These are phyloP conservation scores for Apis cerana DNA, from an alignment of 1,140 invertebrate species.

Conservation along the genomic window DNA sequence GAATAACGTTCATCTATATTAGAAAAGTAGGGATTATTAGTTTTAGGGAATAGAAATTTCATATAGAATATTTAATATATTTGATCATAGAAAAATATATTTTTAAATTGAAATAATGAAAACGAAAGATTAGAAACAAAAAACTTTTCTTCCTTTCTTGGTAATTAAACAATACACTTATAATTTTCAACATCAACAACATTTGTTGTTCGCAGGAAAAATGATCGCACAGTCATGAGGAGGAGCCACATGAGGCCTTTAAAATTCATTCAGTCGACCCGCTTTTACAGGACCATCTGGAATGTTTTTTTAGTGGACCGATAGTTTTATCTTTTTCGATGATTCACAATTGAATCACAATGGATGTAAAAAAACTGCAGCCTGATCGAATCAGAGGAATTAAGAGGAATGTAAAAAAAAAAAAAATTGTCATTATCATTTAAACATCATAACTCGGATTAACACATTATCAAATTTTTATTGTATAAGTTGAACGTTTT, in stretches of 20 bases:
- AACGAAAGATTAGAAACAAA: neutral
- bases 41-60: neutral
- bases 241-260: neutral
- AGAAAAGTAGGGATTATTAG: no score
- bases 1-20: no score
- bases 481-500: no score
- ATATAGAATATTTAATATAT: neutral
- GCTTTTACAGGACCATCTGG: conserved; percentile 30
- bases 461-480: no score
- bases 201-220: neutral
- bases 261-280: conserved; percentile 2
- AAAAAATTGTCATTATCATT: neutral
- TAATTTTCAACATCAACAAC: neutral
- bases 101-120: no score
- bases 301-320: conserved; percentile 13
- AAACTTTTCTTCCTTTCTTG: neutral
- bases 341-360: conserved; percentile 37
- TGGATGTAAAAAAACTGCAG: conserved; percentile 15
- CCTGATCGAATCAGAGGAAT: neutral
- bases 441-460: neutral
- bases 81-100: neutral
- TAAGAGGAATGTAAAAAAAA: neutral
- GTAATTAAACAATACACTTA: neutral
- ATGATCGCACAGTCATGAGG: neutral
- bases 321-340: conserved; percentile 33